Conservation (phyloP, 1,140 invertebrate genomes). For the Dendroctonus ponderosae region DNA sequence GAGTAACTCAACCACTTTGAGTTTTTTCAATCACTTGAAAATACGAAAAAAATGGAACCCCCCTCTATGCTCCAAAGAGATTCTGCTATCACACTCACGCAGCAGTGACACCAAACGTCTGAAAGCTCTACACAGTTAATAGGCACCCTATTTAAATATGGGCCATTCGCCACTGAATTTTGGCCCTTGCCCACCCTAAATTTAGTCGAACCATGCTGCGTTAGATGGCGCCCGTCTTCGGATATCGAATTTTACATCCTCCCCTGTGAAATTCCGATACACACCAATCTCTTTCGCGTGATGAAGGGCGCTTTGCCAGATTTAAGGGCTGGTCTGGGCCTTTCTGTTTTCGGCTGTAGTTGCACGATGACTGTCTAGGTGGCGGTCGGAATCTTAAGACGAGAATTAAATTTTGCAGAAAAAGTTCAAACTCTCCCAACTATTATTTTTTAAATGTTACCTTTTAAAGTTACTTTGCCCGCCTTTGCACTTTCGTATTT, state of each 20-base stretch:
- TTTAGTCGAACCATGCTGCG: conserved; percentile 37
- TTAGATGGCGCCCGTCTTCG: conserved; percentile 26
- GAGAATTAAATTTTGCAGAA: no score
- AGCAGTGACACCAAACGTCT: no score
- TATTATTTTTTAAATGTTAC: no score
- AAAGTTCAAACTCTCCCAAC: no score
- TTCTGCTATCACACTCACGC: no score
- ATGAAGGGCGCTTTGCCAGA: conserved; percentile 3
- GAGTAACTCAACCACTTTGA: no score
- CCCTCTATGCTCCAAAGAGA: no score
- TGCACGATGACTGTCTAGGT: not conserved
- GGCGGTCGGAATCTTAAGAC: not conserved
- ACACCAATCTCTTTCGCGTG: not conserved
- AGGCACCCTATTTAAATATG: conserved; percentile 22
- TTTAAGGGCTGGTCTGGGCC: conserved; percentile 10
- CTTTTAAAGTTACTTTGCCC: no score
- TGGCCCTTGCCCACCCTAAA: conserved; percentile 35
- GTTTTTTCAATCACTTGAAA: no score
- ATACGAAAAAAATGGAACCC: no score
- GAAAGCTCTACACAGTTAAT: conserved; percentile 1
- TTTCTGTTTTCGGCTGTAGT: conserved; percentile 9
- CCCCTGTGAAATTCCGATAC: no score
- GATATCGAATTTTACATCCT: conserved; percentile 14
- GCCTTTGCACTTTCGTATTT: no score
- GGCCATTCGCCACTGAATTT: conserved; percentile 14